Evolutionary conservation across 2,113 vertebrate species (phyloP).

Genomic region (Clarias magur): DNA sequence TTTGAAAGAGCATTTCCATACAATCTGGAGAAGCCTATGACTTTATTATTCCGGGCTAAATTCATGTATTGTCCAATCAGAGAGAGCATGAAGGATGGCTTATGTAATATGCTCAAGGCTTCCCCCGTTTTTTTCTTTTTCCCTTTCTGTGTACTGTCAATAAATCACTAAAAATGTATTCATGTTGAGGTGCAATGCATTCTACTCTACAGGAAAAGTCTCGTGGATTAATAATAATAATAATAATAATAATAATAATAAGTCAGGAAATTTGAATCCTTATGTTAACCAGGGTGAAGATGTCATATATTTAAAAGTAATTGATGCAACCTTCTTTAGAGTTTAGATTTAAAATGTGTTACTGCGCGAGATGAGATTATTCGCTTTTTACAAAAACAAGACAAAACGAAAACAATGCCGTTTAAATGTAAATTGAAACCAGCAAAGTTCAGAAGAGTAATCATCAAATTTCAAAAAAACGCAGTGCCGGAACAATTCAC

Average conservation of each 20-base stretch:
- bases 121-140: neutral
- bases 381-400: neutral
- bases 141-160: neutral
- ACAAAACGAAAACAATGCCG: too few relatives aligned
- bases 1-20: conserved; percentile 30
- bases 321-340: neutral
- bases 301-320: neutral
- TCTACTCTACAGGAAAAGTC: neutral
- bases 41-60: conserved; percentile 24
- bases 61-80: conserved; percentile 20
- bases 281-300: neutral
- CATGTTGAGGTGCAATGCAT: neutral
- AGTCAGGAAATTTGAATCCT: neutral
- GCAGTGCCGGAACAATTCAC: neutral
- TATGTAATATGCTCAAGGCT: conserved; percentile 1
- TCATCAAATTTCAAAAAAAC: neutral
- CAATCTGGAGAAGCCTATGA: conserved; percentile 11
- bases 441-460: neutral
- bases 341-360: neutral
- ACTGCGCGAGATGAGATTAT: neutral
- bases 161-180: conserved; percentile 20
- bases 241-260: neutral
- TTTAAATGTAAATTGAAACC: neutral
- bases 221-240: neutral
- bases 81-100: conserved; percentile 6